Base-by-base conservation (phyloP, 2,888 invertebrate species). In the Drosophila hawaiiensis region DNA sequence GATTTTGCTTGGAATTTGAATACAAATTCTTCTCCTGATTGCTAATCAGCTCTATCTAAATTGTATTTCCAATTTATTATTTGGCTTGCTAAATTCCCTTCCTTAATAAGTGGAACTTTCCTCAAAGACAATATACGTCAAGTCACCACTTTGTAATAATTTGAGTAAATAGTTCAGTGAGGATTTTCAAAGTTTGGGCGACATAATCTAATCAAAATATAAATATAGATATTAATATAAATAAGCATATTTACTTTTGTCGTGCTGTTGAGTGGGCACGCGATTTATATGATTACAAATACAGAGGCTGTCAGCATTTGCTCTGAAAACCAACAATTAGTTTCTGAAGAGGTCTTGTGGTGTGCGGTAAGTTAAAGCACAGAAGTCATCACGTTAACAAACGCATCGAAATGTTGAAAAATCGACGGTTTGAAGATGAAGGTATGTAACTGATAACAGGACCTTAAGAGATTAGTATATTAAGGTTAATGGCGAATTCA, bases 371-470 rank as follows among this genome's bases (percentile, higher is more conserved):
- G 56, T 41, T 39, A 61, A 22, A 29, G 16, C 68, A 53, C 22
- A 16, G 16, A 50, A 61, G 28, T 19, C n/a, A 6, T 4, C 33
- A 2, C 7, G 25, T 22, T 22, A 9, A 54, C 49, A 16, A 12
- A 49, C 7, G 1, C n/a, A 28, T 16, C 28, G 60, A 75, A 12
- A 79, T 79, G 78, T 66, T 64, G 50, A 76, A 73, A n/a, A 79
- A 79, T 77, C 77, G 78, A 14, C 77, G 78, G n/a, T 77, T 58
- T 19, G 81, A 80, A 25, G 50, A 73, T 31, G 63, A 80, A 50
- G 60, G 78, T 80, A 33, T 37, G 80, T 54, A 29, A 28, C 9
- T 39, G 19, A 25, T 33, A 19, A 12, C 4, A 55, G 5, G 6
- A 47, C 0, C 6, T 33, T 2, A 14, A 4, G 4, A 25, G 10